Evolutionary conservation across 2,888 invertebrate genomes (phyloP), one percentile per base, ranked within the genome.

Genomic region (Drosophila monieri): DNA sequence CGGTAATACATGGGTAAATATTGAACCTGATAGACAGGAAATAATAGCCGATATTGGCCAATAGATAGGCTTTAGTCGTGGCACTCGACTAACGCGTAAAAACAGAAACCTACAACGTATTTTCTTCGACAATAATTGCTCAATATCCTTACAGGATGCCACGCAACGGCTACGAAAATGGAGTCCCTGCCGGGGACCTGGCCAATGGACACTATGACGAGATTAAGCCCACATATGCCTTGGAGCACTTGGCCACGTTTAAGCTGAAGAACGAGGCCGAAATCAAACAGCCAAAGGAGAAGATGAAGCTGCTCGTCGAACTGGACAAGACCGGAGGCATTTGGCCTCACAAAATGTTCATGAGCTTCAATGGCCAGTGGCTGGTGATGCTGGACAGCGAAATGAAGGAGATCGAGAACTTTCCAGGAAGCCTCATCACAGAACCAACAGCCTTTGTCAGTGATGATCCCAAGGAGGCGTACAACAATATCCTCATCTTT

Each of bases 191-290:
- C 51, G 71, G 14, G 53, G 60, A 65, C 27, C 61, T 49, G 15
- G 12, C 66, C 25, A 65, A 68, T 44, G 83, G 59, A 21, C 68
- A 35, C 12, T 51, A 66, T 10, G 67, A 74, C 9, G 74, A 87
- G 15, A 58, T 62, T 23, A 94, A 94, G 73, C 95, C 96, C 44
- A 95, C 95, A 5, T 99, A 98, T 92, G 94, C 96, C 78, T 95
- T 99, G 92, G 99, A 99, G 91, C 99, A 99, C 93, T 94, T 99
- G 92, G 99, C 99, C 79, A 99, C 99, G 27, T 99, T 99, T 93
- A 97, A 98, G 44, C 97, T 98, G 75, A 97, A 97, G 76, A 94
- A 96, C 87, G 96, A 97, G 91, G 95, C 95, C 30, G 97, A 97
- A 77, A 95, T 97, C 81, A 94, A 96, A 73, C 96, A 96, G 91